Evolutionary conservation across 2,113 vertebrate genomes (phyloP).

Genomic region (Apus apus): DNA sequence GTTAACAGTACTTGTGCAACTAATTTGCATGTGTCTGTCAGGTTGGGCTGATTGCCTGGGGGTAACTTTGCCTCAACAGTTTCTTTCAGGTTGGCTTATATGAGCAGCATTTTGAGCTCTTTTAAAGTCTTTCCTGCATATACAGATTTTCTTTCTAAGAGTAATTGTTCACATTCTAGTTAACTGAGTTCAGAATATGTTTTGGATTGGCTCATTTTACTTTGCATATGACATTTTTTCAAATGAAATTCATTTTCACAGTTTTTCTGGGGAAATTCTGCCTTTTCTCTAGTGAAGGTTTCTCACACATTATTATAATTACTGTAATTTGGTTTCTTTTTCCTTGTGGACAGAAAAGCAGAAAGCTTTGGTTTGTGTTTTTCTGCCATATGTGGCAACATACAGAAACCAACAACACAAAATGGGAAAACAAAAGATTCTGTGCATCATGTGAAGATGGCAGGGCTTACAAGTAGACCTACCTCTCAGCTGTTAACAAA

Average conservation of each 20-base stretch:
- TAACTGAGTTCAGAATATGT: background rate
- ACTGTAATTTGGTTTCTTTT: background rate
- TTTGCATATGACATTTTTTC: background rate
- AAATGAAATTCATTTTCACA: background rate
- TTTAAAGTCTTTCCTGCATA: background rate
- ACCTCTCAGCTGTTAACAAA: background rate
- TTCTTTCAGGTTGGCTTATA: background rate
- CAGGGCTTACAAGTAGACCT: background rate
- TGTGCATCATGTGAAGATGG: background rate
- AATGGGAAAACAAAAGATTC: background rate
- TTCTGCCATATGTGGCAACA: background rate
- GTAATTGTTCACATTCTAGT: background rate
- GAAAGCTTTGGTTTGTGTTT: background rate
- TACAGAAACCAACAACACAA: background rate
- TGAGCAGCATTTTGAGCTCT: background rate
- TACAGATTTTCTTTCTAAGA: constrained; percentile 5
- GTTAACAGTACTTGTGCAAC: background rate
- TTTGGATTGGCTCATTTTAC: background rate
- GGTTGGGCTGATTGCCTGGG: constrained; percentile 12
- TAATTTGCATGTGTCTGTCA: constrained; percentile 40
- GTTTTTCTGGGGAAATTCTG: background rate
- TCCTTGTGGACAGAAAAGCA: background rate
- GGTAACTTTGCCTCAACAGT: constrained; percentile 12
- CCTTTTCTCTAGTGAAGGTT: background rate
- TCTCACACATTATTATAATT: background rate